Percentiles rank a stretch among this genome's conserved stretches.
These are phyloP conservation scores for Brachionus calyciflorus DNA, from an alignment of 1,140 invertebrate species.

Conservation along the genomic window DNA sequence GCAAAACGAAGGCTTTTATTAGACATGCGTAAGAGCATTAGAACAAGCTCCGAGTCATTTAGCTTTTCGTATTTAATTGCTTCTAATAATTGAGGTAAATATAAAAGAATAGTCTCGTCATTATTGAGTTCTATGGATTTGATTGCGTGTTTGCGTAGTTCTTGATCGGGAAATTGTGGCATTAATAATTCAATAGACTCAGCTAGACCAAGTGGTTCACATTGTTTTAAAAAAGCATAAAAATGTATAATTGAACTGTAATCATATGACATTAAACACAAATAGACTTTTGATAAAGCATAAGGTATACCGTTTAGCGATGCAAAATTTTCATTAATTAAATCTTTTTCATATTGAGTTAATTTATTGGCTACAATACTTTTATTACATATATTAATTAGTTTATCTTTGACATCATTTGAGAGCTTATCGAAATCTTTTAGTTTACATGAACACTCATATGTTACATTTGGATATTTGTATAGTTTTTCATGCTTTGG, in stretches of 20 bases:
- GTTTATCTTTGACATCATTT: not conserved
- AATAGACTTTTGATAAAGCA: slow-evolving; percentile 35
- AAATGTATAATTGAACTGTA: slow-evolving; percentile 42
- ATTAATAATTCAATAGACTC: slow-evolving; percentile 31
- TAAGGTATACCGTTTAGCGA: slow-evolving; percentile 38
- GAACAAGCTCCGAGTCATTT: not conserved
- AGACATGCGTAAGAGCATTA: not conserved
- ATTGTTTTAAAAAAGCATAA: slow-evolving; percentile 42
- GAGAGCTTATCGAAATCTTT: slow-evolving; percentile 27
- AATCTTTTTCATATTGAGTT: slow-evolving; percentile 3
- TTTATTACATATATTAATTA: slow-evolving; percentile 39
- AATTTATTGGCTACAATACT: slow-evolving; percentile 1
- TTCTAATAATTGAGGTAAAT: slow-evolving; percentile 35
- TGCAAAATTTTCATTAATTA: slow-evolving; percentile 17
- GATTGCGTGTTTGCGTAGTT: not conserved
- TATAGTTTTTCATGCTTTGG: not conserved
- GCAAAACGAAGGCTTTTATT: not conserved
- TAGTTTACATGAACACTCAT: slow-evolving; percentile 15
- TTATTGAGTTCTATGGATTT: slow-evolving; percentile 14
- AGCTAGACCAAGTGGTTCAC: not conserved
- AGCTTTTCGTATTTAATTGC: slow-evolving; percentile 20
- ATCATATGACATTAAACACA: not conserved
- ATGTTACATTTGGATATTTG: not conserved
- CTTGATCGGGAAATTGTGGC: slow-evolving; percentile 8
- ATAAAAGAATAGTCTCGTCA: not conserved